phyloP scores from a whole-genome alignment of 2,113 vertebrate species.

The Podocnemis expansa region DNA sequence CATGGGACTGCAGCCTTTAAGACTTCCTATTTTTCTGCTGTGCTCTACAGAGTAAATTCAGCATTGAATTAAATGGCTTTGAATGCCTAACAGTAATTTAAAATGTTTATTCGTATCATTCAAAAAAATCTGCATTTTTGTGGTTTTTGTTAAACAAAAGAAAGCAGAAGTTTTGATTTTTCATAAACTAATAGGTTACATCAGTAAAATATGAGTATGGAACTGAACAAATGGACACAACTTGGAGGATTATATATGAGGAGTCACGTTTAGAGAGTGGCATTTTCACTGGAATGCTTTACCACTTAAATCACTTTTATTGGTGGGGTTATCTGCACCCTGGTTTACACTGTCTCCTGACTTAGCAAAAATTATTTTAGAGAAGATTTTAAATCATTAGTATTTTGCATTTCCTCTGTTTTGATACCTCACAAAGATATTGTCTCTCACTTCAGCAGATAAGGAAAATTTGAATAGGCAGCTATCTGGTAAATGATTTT shows the following conservation, averaged over 20 bases:
- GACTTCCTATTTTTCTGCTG: constrained; percentile 32
- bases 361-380: not conserved
- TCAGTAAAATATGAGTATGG: constrained; percentile 31
- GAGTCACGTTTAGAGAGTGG: not conserved
- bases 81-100: not conserved
- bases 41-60: not conserved
- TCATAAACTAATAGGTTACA: not conserved
- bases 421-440: constrained; percentile 14
- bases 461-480: not conserved
- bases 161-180: not conserved
- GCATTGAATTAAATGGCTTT: not conserved
- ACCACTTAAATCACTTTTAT: not conserved
- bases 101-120: not conserved
- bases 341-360: not conserved
- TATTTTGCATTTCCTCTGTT: constrained; percentile 37
- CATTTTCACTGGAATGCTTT: not conserved
- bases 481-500: constrained; percentile 43
- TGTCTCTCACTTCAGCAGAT: not conserved
- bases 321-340: not conserved
- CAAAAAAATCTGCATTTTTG: constrained; percentile 20
- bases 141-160: not conserved
- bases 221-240: constrained; percentile 58
- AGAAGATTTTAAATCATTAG: not conserved
- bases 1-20: constrained; percentile 18
- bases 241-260: not conserved